These are phyloP conservation scores for Channallabes apus DNA, from an alignment of 2,797 vertebrate species.

Conservation along the genomic window DNA sequence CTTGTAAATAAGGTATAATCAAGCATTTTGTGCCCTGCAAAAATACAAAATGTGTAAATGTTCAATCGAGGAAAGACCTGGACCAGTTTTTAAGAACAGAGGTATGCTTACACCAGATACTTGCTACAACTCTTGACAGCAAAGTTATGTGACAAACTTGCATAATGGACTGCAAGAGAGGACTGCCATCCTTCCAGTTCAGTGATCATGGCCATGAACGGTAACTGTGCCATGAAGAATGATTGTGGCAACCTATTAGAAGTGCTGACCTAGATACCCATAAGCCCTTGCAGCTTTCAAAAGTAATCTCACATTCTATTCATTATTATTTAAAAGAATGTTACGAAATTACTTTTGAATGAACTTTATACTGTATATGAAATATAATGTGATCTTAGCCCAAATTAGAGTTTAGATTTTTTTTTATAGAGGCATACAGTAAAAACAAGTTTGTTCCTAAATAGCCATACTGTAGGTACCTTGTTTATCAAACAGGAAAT, in stretches of 20 bases:
- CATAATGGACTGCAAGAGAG: not conserved
- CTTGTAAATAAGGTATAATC: not conserved
- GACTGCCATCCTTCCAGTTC: not conserved
- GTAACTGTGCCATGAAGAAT: not conserved
- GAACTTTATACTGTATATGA: too few species aligned
- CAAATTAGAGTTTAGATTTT: not conserved
- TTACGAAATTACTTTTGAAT: not conserved
- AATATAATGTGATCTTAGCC: not conserved
- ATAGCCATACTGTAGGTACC: not conserved
- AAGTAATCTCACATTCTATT: not conserved
- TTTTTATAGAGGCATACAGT: not conserved
- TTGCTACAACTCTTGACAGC: not conserved
- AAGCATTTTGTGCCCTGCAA: not conserved
- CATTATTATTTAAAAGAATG: not conserved
- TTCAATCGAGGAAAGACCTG: not conserved
- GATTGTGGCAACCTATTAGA: not conserved
- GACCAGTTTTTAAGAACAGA: not conserved
- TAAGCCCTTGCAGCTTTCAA: not conserved
- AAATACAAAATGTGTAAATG: not conserved
- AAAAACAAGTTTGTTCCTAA: not conserved
- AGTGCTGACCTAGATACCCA: not conserved
- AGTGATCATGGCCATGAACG: not conserved
- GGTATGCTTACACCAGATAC: too few species aligned
- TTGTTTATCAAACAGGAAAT: constrained; percentile 21
- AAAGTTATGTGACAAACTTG: not conserved